Conservation (phyloP, 2,888 invertebrate species). For the Macaria notata region DNA sequence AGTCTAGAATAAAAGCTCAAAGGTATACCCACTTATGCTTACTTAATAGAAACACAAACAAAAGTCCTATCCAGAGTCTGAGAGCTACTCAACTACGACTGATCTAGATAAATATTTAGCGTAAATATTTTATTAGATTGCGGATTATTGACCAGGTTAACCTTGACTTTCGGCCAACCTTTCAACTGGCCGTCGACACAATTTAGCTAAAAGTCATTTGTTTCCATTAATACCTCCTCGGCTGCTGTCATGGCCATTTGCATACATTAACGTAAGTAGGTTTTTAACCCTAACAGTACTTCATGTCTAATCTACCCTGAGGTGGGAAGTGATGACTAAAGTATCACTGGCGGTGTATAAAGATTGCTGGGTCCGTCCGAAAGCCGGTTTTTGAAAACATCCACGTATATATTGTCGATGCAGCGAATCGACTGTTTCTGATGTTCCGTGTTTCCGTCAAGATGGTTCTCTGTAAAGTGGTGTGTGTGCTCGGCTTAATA, state of each 20-base stretch:
- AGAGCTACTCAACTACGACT: no score
- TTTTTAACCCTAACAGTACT: constrained; percentile 6
- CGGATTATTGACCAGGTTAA: not conserved
- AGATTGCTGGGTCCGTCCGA: constrained; percentile 11
- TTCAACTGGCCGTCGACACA: not conserved
- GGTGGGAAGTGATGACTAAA: constrained; percentile 9
- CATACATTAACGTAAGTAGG: not conserved
- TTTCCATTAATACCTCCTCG: not conserved
- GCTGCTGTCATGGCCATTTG: not conserved
- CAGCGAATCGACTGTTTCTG: constrained; percentile 37
- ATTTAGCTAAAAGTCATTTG: not conserved
- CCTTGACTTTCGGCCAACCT: not conserved
- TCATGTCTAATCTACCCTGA: not conserved
- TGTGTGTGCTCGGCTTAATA: constrained; percentile 39
- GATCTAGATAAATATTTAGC: no score
- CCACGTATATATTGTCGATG: constrained; percentile 43
- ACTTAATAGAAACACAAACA: not conserved
- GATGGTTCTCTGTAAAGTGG: constrained; percentile 42
- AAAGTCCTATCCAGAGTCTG: no score
- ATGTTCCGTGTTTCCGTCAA: constrained; percentile 43
- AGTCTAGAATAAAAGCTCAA: constrained; percentile 1
- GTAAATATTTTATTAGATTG: no score
- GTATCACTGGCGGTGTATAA: constrained; percentile 5
- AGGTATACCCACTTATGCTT: not conserved
- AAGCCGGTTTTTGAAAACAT: constrained; percentile 46